Base-by-base conservation (phyloP, 2,797 vertebrate species). In the Picus viridis region DNA sequence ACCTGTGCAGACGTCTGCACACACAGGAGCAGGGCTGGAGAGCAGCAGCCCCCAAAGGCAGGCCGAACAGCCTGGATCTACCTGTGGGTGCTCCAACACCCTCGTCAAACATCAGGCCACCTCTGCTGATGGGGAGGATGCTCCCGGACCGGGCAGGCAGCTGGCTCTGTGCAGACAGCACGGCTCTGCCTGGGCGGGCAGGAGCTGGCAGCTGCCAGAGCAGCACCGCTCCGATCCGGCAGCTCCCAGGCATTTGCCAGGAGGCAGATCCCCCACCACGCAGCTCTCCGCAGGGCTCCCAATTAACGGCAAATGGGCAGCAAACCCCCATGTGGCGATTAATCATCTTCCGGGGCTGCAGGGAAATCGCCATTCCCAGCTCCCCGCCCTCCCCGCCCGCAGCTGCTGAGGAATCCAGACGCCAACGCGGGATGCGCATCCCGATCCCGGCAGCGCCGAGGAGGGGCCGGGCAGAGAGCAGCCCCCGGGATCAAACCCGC, bases 1-100 rank as follows among this genome's bases (percentile, higher is more conserved):
- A 20, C 43, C 24, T 3, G 1, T 6, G 19, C 26, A 9, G 47
- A 29, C 0, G 0, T 7, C 26, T 1, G 1, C 34, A 11, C 7
- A 6, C 41, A 49, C 1, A 0, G n/a, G 27, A 73, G 47, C 6
- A 10, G 29, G 39, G 39, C 34, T 57, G 41, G 43, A 51, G 41
- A 16, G 64, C 45, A 61, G 57, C 62, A 47, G 69, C 63, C 73
- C 34, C 78, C 51, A 45, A 73, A 49, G 19, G 29, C 51, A 34
- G 0, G 1, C 49, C 16, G 24, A 54, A 43, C 22, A n/a, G 34
- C 34, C 39, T 20, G 20, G 53, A 59, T 43, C 39, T 59, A 54
- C 39, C 53, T 10, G 26, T 1, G 3, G 15, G 47, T 34, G 19
- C 34, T 75, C 39, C 1, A 0, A 39, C 9, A 26, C 18, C 43